phyloP scores from a whole-genome alignment of 2,797 vertebrate species.

The Pipistrellus kuhlii region DNA sequence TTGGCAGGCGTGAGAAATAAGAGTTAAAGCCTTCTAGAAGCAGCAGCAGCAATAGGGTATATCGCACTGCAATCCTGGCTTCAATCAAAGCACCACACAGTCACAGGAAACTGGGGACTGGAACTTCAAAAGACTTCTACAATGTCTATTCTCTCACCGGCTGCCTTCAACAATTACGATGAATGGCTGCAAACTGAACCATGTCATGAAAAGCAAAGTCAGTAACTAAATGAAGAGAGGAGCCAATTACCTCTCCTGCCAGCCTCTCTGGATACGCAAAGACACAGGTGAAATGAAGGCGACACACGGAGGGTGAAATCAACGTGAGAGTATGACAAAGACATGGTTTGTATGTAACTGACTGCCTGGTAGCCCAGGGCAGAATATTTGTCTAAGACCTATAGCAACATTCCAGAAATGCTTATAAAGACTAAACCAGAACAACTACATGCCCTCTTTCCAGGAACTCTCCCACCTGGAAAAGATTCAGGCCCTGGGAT shows the following conservation, averaged over 20 bases:
- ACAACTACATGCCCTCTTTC: constrained; percentile 10
- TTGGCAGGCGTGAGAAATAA: neutral
- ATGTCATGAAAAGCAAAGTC: constrained; percentile 27
- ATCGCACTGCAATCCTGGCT: neutral
- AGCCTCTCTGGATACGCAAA: constrained; percentile 10
- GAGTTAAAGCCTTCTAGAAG: constrained; percentile 47
- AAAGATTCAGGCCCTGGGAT: neutral
- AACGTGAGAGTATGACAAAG: neutral
- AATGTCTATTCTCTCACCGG: neutral
- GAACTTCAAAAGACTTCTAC: constrained; percentile 19
- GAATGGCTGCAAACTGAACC: constrained; percentile 17
- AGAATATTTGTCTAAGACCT: neutral
- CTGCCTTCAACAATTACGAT: neutral
- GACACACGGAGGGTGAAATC: neutral
- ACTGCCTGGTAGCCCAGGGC: neutral
- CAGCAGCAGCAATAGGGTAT: constrained; percentile 15
- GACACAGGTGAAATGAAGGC: neutral
- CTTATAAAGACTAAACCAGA: constrained; percentile 10
- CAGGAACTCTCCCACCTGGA: neutral
- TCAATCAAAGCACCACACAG: constrained; percentile 32
- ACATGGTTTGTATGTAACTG: neutral
- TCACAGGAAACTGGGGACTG: neutral
- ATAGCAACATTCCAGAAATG: constrained; percentile 1
- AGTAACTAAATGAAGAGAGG: constrained; percentile 27
- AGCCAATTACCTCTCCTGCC: neutral